Base-by-base conservation (phyloP, 2,888 invertebrate genomes). In the Ellobium chinense region DNA sequence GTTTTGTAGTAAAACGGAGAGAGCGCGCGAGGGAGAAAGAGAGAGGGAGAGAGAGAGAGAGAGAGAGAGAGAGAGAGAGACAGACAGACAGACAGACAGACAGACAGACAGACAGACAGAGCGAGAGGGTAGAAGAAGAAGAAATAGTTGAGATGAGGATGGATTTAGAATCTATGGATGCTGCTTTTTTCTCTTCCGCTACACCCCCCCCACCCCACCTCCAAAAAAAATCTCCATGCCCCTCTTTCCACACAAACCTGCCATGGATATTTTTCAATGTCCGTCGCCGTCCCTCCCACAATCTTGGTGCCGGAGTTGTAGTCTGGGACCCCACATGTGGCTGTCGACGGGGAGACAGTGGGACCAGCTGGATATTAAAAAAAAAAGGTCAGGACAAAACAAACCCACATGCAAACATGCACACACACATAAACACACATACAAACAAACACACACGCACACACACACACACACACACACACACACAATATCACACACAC, bases 251-350 rank as follows among this genome's bases (percentile, higher is more conserved):
- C 46, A 68, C 68, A 0, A 36, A 73, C 73, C 75, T 75, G 75
- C 75, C 75, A 75, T 2, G 75, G 75, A 58, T 76, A 68, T 37
- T 76, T 76, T 18, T 56, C 58, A 12, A 76, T 76, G 7, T 18
- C 54, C 3, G 75, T 75, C 14, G 24, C 9, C 0, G 3, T 12
- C 1, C 75, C 75, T 5, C 75, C 75, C 12, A 75, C 75, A 34
- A 75, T 75, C 54, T 75, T 75, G 63, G 27, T 7, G 0, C 21
- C 46, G 0, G 24, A 4, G 46, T 39, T 63, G 65, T 62, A 63
- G 31, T 21, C 18, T 0, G 46, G 1, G 7, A 75, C 63, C 1
- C 75, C 75, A 14, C 75, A 75, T 1, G n/a, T 1, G 2, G 56
- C 34, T 4, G 34, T 34, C 4, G 31, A 3, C 18, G 4, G 3